Conservation (phyloP, 2,888 invertebrate genomes). For the Phyllotreta striolata region DNA sequence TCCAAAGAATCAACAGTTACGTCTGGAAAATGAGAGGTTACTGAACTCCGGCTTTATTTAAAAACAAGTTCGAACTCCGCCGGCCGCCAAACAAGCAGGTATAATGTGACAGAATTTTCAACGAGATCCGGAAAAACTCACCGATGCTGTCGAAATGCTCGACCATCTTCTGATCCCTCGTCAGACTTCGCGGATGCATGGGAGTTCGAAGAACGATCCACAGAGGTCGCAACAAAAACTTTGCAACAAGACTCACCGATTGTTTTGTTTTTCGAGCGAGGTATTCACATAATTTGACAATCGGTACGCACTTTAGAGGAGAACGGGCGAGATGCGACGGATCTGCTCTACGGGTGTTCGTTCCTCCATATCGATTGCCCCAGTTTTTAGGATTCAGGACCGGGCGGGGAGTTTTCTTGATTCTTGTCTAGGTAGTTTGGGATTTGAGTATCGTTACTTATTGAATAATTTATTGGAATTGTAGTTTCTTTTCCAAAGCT, state of each 20-base stretch:
- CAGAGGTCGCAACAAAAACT: slow-evolving; percentile 41
- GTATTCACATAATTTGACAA: slow-evolving; percentile 51
- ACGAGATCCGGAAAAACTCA: slow-evolving; percentile 47
- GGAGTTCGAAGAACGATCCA: slow-evolving; percentile 42
- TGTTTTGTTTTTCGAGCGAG: slow-evolving; percentile 28
- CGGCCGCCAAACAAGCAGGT: slow-evolving; percentile 16
- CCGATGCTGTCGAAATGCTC: slow-evolving; percentile 58
- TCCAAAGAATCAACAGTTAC: slow-evolving; percentile 14
- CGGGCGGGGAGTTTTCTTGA: slow-evolving; percentile 59
- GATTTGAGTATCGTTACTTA: neutral
- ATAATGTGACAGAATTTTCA: slow-evolving; percentile 17
- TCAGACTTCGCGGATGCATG: slow-evolving; percentile 33
- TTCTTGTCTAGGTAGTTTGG: slow-evolving; percentile 42
- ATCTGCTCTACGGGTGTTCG: slow-evolving; percentile 56
- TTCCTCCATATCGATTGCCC: slow-evolving; percentile 69
- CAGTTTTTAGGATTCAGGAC: slow-evolving; percentile 62
- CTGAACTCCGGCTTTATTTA: slow-evolving; percentile 6
- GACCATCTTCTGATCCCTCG: slow-evolving; percentile 48
- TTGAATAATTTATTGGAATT: too few relatives aligned
- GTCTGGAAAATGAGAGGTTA: slow-evolving; percentile 12
- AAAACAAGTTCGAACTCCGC: slow-evolving; percentile 9
- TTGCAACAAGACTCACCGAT: slow-evolving; percentile 24
- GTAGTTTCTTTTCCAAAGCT: too few relatives aligned
- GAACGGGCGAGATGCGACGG: slow-evolving; percentile 47
- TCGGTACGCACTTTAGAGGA: slow-evolving; percentile 62